These are phyloP conservation scores for Scomberomorus guttatus DNA, from an alignment of 2,797 vertebrate species.

Conservation along the genomic window DNA sequence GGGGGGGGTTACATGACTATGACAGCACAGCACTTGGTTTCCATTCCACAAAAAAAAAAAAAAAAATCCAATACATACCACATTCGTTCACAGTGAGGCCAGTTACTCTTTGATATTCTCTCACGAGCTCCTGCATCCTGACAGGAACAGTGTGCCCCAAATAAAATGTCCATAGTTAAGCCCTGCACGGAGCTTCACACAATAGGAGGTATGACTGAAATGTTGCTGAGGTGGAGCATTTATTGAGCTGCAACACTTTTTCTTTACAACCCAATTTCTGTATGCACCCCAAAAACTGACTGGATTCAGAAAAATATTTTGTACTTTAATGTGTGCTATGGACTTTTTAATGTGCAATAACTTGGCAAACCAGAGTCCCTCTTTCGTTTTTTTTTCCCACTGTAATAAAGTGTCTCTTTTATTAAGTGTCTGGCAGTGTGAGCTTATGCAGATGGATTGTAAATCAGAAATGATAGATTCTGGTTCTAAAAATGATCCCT, in stretches of 20 bases:
- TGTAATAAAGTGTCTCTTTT: slow-evolving; percentile 10
- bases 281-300: neutral
- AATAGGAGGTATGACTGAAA: neutral
- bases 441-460: slow-evolving; percentile 8
- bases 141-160: slow-evolving; percentile 20
- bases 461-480: slow-evolving; percentile 31
- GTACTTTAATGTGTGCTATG: neutral
- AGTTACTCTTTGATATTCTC: slow-evolving; percentile 26
- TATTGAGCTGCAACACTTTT: neutral
- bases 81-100: slow-evolving; percentile 4
- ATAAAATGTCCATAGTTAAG: slow-evolving; percentile 22
- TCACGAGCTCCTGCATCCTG: slow-evolving; percentile 10
- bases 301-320: neutral
- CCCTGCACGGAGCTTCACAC: slow-evolving; percentile 2
- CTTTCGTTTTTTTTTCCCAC: neutral
- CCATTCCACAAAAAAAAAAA: neutral
- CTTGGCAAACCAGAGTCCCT: neutral
- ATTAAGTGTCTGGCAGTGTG: slow-evolving; percentile 17
- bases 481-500: slow-evolving; percentile 17
- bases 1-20: neutral
- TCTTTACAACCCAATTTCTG: neutral
- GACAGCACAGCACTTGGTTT: slow-evolving; percentile 7
- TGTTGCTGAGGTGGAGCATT: neutral
- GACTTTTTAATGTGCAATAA: neutral
- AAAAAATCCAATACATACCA: slow-evolving; percentile 4